Evolutionary conservation across 2,797 vertebrate genomes (phyloP).

Genomic region (Peromyscus melanophrys): DNA sequence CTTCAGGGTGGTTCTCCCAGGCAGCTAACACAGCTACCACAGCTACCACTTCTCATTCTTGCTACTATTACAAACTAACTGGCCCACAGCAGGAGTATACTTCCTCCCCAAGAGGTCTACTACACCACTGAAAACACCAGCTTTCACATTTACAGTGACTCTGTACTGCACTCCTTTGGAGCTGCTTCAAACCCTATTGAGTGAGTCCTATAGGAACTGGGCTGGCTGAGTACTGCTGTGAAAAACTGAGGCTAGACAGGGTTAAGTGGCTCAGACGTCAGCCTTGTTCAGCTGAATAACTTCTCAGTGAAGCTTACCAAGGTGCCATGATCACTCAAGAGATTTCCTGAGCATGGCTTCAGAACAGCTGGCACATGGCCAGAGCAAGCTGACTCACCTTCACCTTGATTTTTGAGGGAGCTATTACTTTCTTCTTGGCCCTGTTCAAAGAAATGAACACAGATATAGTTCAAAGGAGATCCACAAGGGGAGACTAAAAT

Average conservation of each 20-base stretch:
- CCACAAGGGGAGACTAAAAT: background rate
- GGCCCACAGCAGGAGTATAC: background rate
- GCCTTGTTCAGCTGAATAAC: background rate
- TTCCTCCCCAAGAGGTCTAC: background rate
- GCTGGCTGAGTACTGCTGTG: background rate
- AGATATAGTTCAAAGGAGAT: conserved; percentile 60
- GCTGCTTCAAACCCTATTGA: background rate
- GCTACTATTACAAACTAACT: background rate
- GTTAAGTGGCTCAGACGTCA: background rate
- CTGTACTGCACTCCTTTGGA: background rate
- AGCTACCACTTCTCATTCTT: background rate
- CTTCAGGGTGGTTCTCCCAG: background rate
- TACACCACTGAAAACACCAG: background rate
- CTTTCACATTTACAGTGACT: background rate
- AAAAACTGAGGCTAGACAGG: background rate
- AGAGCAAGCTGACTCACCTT: conserved; percentile 89
- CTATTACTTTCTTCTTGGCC: conserved; percentile 91
- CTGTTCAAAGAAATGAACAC: conserved; percentile 86
- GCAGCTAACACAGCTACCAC: background rate
- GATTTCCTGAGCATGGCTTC: background rate
- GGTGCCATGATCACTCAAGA: background rate
- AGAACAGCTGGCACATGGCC: background rate
- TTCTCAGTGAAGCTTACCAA: background rate
- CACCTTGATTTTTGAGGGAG: conserved; percentile 89
- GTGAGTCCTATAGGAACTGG: background rate